A percentile compares a stretch with the other conserved stretches of the same genome.
These are phyloP conservation scores for Dexiosoma caninum DNA, from an alignment of 2,888 invertebrate species.

Conservation along the genomic window DNA sequence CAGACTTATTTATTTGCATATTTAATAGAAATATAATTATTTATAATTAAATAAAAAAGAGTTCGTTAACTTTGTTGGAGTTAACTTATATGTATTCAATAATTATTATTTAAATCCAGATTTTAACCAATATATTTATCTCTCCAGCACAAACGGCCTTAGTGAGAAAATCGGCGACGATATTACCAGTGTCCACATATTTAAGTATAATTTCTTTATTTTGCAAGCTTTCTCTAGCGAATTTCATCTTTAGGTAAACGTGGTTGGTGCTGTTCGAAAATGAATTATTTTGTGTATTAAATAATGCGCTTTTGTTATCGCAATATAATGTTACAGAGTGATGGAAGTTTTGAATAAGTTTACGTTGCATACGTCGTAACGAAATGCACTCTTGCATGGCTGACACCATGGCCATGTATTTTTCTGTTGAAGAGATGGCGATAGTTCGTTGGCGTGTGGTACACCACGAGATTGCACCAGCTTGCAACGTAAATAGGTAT, in stretches of 20 bases:
- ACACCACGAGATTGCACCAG: not conserved
- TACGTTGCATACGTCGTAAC: not conserved
- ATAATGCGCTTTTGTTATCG: not conserved
- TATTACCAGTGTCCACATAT: not conserved
- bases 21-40: no score
- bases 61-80: no score
- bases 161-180: constrained; percentile 1
- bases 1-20: no score
- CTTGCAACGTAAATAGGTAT: not conserved
- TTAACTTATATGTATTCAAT: no score
- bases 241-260: not conserved
- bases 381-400: not conserved
- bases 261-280: not conserved
- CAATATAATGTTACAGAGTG: not conserved
- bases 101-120: no score
- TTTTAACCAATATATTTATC: no score
- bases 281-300: not conserved
- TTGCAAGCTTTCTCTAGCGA: not conserved
- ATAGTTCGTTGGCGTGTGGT: not conserved
- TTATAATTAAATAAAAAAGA: no score
- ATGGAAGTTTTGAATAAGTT: not conserved
- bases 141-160: not conserved
- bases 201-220: not conserved
- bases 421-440: not conserved
- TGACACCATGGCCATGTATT: not conserved